phyloP scores from a whole-genome alignment of 2,797 vertebrate species.

The Margarornis squamiger region DNA sequence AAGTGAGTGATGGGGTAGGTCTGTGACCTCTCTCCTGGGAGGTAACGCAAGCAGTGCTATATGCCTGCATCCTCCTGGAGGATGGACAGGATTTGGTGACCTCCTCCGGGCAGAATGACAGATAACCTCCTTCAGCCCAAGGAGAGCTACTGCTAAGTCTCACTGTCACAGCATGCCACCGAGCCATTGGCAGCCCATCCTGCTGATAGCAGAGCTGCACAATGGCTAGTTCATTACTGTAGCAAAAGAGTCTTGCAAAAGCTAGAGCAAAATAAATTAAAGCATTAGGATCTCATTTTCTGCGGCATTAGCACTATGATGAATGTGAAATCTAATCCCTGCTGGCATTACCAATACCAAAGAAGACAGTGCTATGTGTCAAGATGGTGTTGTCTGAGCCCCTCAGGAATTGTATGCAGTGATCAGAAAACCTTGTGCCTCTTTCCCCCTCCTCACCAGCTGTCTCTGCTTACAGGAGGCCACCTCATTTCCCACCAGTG shows the following conservation, averaged over 20 bases:
- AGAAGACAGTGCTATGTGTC: not conserved
- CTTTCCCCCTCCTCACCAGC: not conserved
- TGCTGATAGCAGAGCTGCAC: not conserved
- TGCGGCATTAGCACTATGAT: not conserved
- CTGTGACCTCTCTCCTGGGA: not conserved
- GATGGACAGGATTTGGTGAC: not conserved
- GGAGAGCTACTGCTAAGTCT: not conserved
- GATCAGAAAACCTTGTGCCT: not conserved
- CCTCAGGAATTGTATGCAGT: not conserved
- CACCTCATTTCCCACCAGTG: not conserved
- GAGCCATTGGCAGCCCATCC: not conserved
- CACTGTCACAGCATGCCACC: not conserved
- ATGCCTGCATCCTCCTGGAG: not conserved
- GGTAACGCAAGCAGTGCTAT: not conserved
- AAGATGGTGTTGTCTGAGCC: not conserved
- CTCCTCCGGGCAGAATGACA: not conserved
- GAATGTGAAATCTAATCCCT: conserved; percentile 27
- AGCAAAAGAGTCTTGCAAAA: not conserved
- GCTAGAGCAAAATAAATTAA: conserved; percentile 29
- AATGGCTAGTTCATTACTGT: not conserved
- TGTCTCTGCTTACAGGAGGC: not conserved
- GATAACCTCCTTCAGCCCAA: not conserved
- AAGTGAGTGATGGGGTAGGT: not conserved
- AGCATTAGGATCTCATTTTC: conserved; percentile 12
- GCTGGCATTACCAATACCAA: not conserved